Conservation (phyloP, 2,888 invertebrate genomes). For the Stegophylla sp. region DNA sequence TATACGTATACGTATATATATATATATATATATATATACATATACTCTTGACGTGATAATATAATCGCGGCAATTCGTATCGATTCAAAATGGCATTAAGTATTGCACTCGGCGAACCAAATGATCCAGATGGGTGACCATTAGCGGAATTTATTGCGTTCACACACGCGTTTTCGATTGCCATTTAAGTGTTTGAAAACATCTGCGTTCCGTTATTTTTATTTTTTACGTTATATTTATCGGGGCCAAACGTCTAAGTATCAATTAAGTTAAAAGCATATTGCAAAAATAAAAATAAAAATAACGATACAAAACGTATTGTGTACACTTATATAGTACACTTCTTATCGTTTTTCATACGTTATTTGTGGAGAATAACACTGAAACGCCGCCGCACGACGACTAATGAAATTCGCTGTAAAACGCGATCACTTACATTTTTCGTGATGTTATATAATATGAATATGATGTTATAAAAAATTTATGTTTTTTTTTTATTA, state of each 20-base stretch:
- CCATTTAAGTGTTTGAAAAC: conserved; percentile 38
- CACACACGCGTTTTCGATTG: conserved; percentile 38
- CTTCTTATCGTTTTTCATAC: too few species aligned
- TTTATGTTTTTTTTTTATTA: too few species aligned
- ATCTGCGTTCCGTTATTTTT: conserved; percentile 41
- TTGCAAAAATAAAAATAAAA: not conserved
- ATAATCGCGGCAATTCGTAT: not conserved
- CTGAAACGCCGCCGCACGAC: too few species aligned
- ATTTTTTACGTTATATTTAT: conserved; percentile 1
- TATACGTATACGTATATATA: too few species aligned
- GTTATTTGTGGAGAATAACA: too few species aligned
- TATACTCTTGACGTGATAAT: not conserved
- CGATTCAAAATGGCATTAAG: not conserved
- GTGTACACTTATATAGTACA: too few species aligned
- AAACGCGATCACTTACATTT: too few species aligned
- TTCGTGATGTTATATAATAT: too few species aligned
- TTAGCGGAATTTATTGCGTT: conserved; percentile 39
- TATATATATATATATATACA: too few species aligned
- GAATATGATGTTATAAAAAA: too few species aligned
- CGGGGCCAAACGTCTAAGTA: not conserved
- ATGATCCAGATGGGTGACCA: conserved; percentile 14
- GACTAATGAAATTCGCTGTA: too few species aligned
- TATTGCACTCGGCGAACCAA: conserved; percentile 13
- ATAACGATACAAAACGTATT: too few species aligned
- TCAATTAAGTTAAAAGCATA: conserved; percentile 43